A percentile compares a stretch with the other conserved stretches of the same genome.
Evolutionary conservation across 2,113 vertebrate genomes (phyloP).

Genomic region (Nyctibius bracteatus): DNA sequence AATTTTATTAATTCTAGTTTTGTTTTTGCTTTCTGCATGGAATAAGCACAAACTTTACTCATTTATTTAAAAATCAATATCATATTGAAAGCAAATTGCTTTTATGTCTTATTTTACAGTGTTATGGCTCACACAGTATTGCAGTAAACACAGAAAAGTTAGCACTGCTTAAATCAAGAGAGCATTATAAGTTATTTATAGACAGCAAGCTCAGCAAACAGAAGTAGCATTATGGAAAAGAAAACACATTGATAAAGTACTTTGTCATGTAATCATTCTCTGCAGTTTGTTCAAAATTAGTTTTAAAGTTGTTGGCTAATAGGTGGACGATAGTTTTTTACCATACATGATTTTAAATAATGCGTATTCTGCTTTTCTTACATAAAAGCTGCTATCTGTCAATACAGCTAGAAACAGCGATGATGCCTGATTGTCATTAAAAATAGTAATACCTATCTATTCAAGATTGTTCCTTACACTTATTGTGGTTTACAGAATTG

Average conservation of each 20-base stretch:
- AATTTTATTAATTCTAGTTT: slow-evolving; percentile 33
- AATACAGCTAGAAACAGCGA: neutral
- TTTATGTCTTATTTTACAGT: slow-evolving; percentile 25
- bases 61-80: slow-evolving; percentile 68
- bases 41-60: slow-evolving; percentile 30
- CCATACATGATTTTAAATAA: neutral
- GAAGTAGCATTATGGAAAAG: neutral
- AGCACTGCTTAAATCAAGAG: slow-evolving; percentile 49
- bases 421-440: neutral
- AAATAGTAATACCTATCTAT: neutral
- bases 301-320: neutral
- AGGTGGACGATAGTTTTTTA: neutral
- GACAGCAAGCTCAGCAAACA: neutral
- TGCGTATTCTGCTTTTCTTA: neutral
- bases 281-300: slow-evolving; percentile 18
- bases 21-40: neutral
- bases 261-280: slow-evolving; percentile 21
- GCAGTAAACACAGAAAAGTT: slow-evolving; percentile 51
- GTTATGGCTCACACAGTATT: slow-evolving; percentile 1
- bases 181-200: neutral
- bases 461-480: neutral
- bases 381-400: neutral
- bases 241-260: neutral
- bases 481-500: neutral
- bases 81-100: slow-evolving; percentile 54